phyloP scores from a whole-genome alignment of 2,888 invertebrate species.

The Brachylomia viminalis region DNA sequence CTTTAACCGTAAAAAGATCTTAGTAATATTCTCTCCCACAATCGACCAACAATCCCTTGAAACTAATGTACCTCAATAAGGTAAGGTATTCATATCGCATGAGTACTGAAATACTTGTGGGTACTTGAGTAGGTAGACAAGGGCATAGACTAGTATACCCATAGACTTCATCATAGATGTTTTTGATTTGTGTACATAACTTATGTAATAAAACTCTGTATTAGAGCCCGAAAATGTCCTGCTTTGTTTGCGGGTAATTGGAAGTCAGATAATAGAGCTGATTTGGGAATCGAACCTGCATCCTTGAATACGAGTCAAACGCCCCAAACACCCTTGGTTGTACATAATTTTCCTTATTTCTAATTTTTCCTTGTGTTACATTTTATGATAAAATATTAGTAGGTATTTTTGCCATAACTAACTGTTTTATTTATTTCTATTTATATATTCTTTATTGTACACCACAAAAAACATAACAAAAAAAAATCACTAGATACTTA shows the following conservation, averaged over 20 bases:
- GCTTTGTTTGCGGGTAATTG: neutral
- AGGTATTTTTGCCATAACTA: neutral
- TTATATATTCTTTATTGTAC: no score
- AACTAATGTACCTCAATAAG: neutral
- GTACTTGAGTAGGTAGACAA: conserved; percentile 7
- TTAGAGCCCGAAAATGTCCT: neutral
- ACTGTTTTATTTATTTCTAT: no score
- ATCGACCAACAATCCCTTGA: neutral
- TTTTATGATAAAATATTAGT: neutral
- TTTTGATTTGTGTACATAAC: neutral
- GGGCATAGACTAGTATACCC: neutral
- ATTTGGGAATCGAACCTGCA: neutral
- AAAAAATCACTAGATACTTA: no score
- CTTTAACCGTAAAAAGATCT: neutral
- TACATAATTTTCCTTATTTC: conserved; percentile 21
- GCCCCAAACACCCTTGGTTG: neutral
- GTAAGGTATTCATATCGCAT: conserved; percentile 11
- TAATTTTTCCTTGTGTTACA: conserved; percentile 30
- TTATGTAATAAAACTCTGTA: neutral
- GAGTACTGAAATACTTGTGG: neutral
- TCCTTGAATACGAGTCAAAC: neutral
- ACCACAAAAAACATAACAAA: no score
- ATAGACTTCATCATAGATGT: neutral
- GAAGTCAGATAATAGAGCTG: neutral
- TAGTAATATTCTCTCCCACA: neutral